phyloP scores from a whole-genome alignment of 2,113 vertebrate species.

The Progne subis region DNA sequence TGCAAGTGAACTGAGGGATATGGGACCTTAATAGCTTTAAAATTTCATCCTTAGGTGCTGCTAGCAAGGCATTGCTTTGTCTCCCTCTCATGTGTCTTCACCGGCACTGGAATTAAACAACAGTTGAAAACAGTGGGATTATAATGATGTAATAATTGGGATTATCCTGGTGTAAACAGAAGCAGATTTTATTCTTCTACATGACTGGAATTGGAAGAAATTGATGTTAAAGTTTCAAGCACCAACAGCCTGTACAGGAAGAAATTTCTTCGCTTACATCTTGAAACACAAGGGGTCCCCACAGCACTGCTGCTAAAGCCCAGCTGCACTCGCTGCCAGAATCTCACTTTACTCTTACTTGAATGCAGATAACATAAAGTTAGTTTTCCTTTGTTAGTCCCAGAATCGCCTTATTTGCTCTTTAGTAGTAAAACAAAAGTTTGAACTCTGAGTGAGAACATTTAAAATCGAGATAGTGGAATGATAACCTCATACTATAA shows the following conservation, averaged over 20 bases:
- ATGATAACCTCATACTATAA: not conserved
- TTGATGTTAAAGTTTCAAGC: constrained; percentile 1
- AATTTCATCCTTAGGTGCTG: not conserved
- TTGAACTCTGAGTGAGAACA: not conserved
- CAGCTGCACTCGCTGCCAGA: not conserved
- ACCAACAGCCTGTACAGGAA: not conserved
- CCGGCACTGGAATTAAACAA: not conserved
- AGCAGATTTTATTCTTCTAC: not conserved
- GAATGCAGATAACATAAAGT: not conserved
- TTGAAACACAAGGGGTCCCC: constrained; percentile 71
- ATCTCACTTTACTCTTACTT: not conserved
- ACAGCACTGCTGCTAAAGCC: constrained; percentile 22
- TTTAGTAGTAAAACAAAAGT: constrained; percentile 12
- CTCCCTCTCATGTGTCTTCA: not conserved
- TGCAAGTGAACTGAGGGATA: not conserved
- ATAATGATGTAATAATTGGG: not conserved
- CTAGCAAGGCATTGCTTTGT: not conserved
- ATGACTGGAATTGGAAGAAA: not conserved
- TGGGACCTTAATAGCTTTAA: not conserved
- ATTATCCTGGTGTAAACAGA: not conserved
- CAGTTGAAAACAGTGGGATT: not conserved
- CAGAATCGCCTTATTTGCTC: not conserved
- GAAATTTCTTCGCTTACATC: not conserved
- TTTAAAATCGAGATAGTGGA: not conserved
- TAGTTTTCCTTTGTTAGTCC: constrained; percentile 12